Evolutionary conservation across 1,140 invertebrate genomes (phyloP).

Genomic region (Aphaenogaster rudis): DNA sequence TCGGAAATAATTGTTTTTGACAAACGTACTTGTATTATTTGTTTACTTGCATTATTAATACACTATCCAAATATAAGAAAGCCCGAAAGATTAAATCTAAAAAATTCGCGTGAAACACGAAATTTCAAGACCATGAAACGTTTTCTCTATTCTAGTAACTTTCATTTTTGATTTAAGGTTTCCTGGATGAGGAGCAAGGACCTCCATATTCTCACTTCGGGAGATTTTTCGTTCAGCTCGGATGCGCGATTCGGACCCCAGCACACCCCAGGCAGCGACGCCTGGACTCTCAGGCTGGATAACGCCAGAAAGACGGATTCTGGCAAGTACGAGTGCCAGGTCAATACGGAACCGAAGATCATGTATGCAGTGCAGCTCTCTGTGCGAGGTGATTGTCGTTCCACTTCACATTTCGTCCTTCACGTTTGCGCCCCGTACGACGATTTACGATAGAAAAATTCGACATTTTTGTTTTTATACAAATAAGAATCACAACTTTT

Average conservation of each 20-base stretch:
- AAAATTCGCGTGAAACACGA: neutral
- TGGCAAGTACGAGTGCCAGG: slow-evolving; percentile 93
- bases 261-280: slow-evolving; percentile 87
- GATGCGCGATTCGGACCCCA: slow-evolving; percentile 90
- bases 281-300: slow-evolving; percentile 91
- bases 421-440: slow-evolving; percentile 1
- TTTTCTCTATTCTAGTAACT: neutral
- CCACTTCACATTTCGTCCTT: slow-evolving; percentile 42
- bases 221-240: slow-evolving; percentile 90
- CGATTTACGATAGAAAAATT: slow-evolving; percentile 26
- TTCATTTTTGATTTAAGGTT: slow-evolving; percentile 87
- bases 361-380: slow-evolving; percentile 90
- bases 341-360: slow-evolving; percentile 93
- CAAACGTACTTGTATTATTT: neutral
- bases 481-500: slow-evolving; percentile 2
- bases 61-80: neutral
- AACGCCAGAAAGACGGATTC: slow-evolving; percentile 89
- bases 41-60: neutral
- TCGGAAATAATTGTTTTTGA: neutral
- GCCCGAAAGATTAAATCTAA: neutral
- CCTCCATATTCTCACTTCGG: slow-evolving; percentile 92
- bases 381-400: slow-evolving; percentile 88
- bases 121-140: neutral
- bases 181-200: slow-evolving; percentile 92
- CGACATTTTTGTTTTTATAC: neutral